Percentiles rank a stretch among this genome's conserved stretches.
These are phyloP conservation scores for Nothocercus nigrocapillus DNA, from an alignment of 2,113 vertebrate genomes.

Conservation along the genomic window DNA sequence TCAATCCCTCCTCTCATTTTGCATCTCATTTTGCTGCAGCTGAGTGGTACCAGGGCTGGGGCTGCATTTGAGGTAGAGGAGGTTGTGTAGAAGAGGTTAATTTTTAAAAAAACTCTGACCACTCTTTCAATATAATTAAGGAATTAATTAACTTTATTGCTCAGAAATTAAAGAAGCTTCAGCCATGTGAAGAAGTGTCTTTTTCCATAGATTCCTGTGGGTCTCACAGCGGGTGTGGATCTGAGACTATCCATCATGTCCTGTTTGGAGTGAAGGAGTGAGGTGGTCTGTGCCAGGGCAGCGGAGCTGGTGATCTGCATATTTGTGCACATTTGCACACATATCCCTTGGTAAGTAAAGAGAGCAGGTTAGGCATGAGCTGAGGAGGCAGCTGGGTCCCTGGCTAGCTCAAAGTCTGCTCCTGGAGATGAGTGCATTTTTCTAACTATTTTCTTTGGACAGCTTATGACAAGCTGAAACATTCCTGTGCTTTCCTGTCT, in stretches of 20 bases:
- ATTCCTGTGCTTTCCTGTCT: not conserved
- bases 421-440: not conserved
- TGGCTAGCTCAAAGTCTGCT: not conserved
- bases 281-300: not conserved
- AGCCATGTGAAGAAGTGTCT: not conserved
- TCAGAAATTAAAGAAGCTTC: not conserved
- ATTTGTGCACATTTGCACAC: not conserved
- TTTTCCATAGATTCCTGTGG: not conserved
- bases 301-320: too few relatives aligned
- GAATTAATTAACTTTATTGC: conserved; percentile 24
- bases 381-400: not conserved
- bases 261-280: not conserved
- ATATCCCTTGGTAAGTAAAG: not conserved
- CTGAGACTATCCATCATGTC: too few relatives aligned
- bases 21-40: not conserved
- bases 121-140: not conserved
- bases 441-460: not conserved
- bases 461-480: not conserved
- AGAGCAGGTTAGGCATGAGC: not conserved
- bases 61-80: not conserved
- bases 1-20: not conserved
- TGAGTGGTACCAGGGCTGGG: not conserved
- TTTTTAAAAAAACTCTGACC: not conserved
- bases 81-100: not conserved
- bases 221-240: not conserved